Evolutionary conservation across 1,140 invertebrate species (phyloP), one percentile per base, ranked within the genome.

Genomic region (Drosophila sechellia): DNA sequence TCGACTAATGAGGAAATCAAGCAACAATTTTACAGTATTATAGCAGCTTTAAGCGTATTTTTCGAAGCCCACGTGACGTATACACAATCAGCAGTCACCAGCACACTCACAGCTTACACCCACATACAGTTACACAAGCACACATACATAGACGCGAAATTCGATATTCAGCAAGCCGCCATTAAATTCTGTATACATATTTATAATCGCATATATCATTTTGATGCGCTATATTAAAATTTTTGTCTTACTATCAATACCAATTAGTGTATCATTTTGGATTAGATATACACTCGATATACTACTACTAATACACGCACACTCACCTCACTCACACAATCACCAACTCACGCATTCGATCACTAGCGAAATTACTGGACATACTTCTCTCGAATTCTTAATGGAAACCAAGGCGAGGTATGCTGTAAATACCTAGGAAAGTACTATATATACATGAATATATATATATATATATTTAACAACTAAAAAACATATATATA

Each of bases 21-120:
- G 83, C 83, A 86, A 87, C 81, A 86, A 86, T 83, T 86, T 87
- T 87, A 86, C 81, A 86, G 81, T 86, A 86, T 86, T 86, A 86
- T 77, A 86, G 83, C 83, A 86, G 83, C 83, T 83, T 86, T 83
- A 79, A 77, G 83, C 83, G 77, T 86, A 86, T 86, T 86, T 86
- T 86, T 89, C 63, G 84, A 86, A 64, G 83, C 83, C 75, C 71
- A 86, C 83, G 71, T 83, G 83, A 86, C 83, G 83, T 86, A 86
- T 86, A 86, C 83, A 87, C 83, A 86, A 86, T 83, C 76, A 70
- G 76, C 84, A 87, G 66, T 42, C 70, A 78, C 43, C 73, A 72
- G 55, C 65, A 83, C 65, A 71, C 46, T 11, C 63, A 46, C 43
- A 43, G 52, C 66, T 52, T 37, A 52, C 69, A 71, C 53, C 45